These are phyloP conservation scores for Charanyca ferruginea DNA, from an alignment of 2,888 invertebrate genomes.

Conservation along the genomic window DNA sequence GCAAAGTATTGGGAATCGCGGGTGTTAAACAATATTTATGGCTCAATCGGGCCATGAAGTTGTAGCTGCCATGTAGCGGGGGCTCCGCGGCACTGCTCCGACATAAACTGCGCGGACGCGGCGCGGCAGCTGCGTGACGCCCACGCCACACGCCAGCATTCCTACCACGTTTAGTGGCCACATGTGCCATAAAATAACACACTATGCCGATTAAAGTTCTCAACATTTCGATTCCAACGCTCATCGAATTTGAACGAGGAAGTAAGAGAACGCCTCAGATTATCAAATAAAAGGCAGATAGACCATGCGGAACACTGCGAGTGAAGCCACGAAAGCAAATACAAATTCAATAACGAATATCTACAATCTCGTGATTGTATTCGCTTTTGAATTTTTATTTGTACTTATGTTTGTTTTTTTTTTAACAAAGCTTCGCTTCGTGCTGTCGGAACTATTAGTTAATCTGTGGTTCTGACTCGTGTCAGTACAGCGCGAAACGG, in stretches of 20 bases:
- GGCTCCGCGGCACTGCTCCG: not conserved
- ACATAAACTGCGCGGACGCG: slow-evolving; percentile 46
- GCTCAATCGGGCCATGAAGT: slow-evolving; percentile 44
- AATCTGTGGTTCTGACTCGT: too few relatives aligned
- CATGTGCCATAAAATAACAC: slow-evolving; percentile 14
- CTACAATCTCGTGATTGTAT: too few relatives aligned
- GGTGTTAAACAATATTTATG: slow-evolving; percentile 52
- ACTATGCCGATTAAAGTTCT: not conserved
- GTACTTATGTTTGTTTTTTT: too few relatives aligned
- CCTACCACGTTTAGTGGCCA: slow-evolving; percentile 28
- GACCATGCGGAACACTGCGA: too few relatives aligned
- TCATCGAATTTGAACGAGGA: not conserved
- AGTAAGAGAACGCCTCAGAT: not conserved
- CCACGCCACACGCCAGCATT: slow-evolving; percentile 31
- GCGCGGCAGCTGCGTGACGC: slow-evolving; percentile 20
- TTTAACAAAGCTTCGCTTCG: too few relatives aligned
- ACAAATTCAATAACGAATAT: too few relatives aligned
- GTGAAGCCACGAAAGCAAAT: too few relatives aligned
- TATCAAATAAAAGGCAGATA: too few relatives aligned
- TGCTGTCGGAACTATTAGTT: too few relatives aligned
- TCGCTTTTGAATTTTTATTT: too few relatives aligned
- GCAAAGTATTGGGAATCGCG: slow-evolving; percentile 37
- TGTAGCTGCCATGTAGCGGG: slow-evolving; percentile 46
- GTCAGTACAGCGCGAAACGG: too few relatives aligned
- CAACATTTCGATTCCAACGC: not conserved